phyloP scores from a whole-genome alignment of 2,797 vertebrate genomes.

The Allobates femoralis region DNA sequence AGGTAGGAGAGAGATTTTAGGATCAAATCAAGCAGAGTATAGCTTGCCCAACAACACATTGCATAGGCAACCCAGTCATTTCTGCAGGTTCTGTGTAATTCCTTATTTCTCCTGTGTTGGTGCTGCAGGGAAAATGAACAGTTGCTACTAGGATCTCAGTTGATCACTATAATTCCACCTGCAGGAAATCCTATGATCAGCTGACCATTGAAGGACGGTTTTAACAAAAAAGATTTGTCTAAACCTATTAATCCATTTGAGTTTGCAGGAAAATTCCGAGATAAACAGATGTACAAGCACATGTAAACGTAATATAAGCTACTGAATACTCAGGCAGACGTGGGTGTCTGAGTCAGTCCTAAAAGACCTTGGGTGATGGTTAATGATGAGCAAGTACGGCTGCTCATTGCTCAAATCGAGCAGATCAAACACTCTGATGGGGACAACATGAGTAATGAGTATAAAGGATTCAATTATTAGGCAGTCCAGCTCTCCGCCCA shows the following conservation, averaged over 20 bases:
- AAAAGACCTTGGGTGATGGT: no score
- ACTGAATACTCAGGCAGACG: no score
- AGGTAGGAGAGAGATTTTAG: no score
- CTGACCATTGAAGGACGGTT: neutral
- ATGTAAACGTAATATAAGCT: no score
- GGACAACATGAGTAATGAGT: no score
- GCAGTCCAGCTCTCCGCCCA: no score
- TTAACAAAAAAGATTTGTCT: neutral
- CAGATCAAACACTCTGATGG: no score
- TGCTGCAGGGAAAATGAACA: neutral
- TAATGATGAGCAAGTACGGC: no score
- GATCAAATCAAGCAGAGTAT: neutral
- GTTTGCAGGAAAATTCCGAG: neutral
- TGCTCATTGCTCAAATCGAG: no score
- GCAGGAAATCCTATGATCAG: neutral
- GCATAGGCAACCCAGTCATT: neutral
- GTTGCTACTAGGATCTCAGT: neutral
- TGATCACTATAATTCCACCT: neutral
- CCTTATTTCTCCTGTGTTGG: neutral
- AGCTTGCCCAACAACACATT: neutral
- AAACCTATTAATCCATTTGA: neutral
- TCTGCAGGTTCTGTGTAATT: neutral
- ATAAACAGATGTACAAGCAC: no score
- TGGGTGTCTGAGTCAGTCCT: no score
- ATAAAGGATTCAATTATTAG: no score